phyloP scores from a whole-genome alignment of 1,140 invertebrate species.

The Littorina saxatilis region DNA sequence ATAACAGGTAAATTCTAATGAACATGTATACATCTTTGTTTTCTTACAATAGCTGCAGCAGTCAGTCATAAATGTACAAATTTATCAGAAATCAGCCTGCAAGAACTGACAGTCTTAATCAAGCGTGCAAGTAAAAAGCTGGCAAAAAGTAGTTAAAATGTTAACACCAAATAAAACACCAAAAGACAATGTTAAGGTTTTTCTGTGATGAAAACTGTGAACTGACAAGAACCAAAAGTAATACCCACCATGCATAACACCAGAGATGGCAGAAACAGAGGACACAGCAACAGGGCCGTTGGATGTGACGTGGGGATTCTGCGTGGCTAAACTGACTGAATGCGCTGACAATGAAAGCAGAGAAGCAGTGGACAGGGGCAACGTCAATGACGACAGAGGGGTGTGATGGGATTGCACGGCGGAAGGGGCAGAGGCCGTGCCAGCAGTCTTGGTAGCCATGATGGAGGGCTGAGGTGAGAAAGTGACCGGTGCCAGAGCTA shows the following conservation, averaged over 20 bases:
- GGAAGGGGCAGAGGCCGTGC: constrained; percentile 23
- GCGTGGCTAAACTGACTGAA: background rate
- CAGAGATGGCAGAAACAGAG: constrained; percentile 33
- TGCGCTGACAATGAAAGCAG: background rate
- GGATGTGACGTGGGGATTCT: constrained; percentile 9
- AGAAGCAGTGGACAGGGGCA: background rate
- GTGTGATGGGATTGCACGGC: constrained; percentile 23
- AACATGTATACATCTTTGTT: background rate
- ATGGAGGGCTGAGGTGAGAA: constrained; percentile 40
- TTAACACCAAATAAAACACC: background rate
- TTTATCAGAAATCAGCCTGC: background rate
- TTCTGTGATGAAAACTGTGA: background rate
- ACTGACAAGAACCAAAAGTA: background rate
- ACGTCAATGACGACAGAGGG: constrained; percentile 34
- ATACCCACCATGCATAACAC: background rate
- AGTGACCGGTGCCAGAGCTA: constrained; percentile 16
- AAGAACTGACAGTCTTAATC: background rate
- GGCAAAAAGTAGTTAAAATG: background rate
- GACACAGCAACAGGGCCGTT: constrained; percentile 61
- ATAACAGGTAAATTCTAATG: background rate
- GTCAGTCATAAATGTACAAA: constrained; percentile 1
- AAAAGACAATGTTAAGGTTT: too few relatives aligned
- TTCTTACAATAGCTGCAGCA: background rate
- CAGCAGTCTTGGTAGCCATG: constrained; percentile 32
- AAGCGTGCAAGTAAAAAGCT: background rate